phyloP scores from a whole-genome alignment of 2,888 invertebrate genomes.

The Pachycephus smyrnensis region DNA sequence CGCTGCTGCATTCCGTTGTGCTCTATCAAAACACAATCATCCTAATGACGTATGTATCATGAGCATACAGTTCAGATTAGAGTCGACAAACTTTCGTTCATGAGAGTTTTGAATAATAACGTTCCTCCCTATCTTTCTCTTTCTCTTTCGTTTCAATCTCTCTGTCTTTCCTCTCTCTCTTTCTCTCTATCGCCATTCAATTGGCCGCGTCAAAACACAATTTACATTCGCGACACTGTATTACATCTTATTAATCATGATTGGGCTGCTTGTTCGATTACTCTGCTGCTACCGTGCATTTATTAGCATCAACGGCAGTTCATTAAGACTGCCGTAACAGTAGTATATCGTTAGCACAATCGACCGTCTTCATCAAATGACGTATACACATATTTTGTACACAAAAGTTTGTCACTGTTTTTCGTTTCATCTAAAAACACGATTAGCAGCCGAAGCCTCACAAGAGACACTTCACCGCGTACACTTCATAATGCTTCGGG shows the following conservation, averaged over 20 bases:
- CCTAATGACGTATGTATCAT: background rate
- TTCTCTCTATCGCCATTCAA: background rate
- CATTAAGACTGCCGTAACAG: background rate
- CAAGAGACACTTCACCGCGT: background rate
- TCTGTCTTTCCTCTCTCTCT: background rate
- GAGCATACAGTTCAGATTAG: background rate
- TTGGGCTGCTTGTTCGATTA: background rate
- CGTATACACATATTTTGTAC: background rate
- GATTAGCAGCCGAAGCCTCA: background rate
- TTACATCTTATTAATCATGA: background rate
- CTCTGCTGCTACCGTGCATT: background rate
- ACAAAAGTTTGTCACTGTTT: background rate
- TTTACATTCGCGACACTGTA: conserved; percentile 45
- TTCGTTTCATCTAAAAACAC: background rate
- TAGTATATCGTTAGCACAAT: background rate
- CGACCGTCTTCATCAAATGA: background rate
- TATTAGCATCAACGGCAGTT: background rate
- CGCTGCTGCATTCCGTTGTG: background rate
- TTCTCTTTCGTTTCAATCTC: background rate
- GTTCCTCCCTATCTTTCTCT: background rate
- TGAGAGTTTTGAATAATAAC: background rate
- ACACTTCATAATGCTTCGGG: background rate
- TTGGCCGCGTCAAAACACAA: conserved; percentile 34
- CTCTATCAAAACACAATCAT: background rate
- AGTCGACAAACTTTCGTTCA: background rate